These are phyloP conservation scores for Pandemis cinnamomeana DNA, from an alignment of 2,888 invertebrate species.

Conservation along the genomic window DNA sequence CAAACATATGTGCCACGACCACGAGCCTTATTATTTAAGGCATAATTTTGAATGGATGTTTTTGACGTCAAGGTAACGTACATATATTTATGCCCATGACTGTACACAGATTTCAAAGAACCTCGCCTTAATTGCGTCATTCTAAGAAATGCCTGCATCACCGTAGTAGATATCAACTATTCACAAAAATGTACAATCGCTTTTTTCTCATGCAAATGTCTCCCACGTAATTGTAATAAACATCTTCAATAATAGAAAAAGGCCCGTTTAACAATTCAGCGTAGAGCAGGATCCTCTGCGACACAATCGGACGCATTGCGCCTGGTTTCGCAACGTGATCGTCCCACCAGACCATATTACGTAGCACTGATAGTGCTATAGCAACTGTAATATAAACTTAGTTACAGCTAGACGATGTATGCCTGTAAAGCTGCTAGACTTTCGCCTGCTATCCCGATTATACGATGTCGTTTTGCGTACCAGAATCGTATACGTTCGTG, in stretches of 20 bases:
- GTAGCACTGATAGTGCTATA: constrained; percentile 1
- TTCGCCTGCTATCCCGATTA: constrained; percentile 26
- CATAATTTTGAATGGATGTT: no score
- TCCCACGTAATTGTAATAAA: constrained; percentile 3
- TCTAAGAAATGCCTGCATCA: constrained; percentile 2
- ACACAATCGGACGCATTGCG: constrained; percentile 31
- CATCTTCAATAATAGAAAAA: constrained; percentile 7
- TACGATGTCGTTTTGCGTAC: constrained; percentile 28
- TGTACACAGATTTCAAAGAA: no score
- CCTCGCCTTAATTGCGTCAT: background rate
- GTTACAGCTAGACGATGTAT: constrained; percentile 21
- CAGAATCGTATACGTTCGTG: constrained; percentile 21
- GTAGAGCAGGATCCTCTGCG: constrained; percentile 15
- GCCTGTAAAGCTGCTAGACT: constrained; percentile 13
- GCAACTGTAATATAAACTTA: constrained; percentile 20
- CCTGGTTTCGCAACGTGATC: constrained; percentile 36
- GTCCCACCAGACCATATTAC: constrained; percentile 35
- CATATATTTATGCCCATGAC: no score
- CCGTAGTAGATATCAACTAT: background rate
- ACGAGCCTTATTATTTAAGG: no score
- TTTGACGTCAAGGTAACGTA: no score
- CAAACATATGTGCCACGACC: no score
- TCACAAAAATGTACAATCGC: background rate
- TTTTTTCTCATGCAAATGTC: background rate
- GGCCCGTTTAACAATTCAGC: constrained; percentile 27